Conservation (phyloP, 2,888 invertebrate genomes). For the Bursaphelenchus okinawaensis region DNA sequence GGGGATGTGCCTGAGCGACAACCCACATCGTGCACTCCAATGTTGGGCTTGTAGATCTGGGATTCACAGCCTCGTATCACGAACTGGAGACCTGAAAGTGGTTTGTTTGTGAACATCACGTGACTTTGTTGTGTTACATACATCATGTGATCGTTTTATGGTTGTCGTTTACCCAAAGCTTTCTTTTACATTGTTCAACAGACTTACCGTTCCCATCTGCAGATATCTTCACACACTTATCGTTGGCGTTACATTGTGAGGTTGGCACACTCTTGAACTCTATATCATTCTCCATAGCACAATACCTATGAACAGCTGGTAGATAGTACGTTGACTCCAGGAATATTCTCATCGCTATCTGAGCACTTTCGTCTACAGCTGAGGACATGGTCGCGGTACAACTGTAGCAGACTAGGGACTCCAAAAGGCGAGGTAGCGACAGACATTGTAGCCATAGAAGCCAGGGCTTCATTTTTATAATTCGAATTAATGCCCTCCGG, state of each 20-base stretch:
- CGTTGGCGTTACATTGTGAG: constrained; percentile 19
- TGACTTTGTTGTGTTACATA: too few relatives aligned
- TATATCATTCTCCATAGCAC: constrained; percentile 29
- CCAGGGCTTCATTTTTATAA: background rate
- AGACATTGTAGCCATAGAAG: background rate
- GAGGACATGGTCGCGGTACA: constrained; percentile 23
- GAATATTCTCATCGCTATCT: constrained; percentile 28
- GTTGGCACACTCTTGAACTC: constrained; percentile 31
- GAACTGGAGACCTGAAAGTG: constrained; percentile 27
- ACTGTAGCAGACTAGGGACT: constrained; percentile 27
- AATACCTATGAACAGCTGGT: constrained; percentile 27
- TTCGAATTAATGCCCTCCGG: too few relatives aligned
- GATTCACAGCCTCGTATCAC: constrained; percentile 33
- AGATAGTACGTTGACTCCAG: constrained; percentile 27
- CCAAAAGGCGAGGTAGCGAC: background rate
- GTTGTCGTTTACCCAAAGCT: background rate
- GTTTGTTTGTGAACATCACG: background rate
- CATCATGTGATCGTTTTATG: too few relatives aligned
- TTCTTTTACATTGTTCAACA: background rate
- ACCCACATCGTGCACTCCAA: constrained; percentile 22
- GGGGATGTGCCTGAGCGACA: constrained; percentile 18
- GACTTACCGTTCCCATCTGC: constrained; percentile 23
- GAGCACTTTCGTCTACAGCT: constrained; percentile 23
- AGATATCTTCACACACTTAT: constrained; percentile 25
- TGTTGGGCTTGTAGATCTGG: constrained; percentile 24